phyloP scores from a whole-genome alignment of 1,140 invertebrate genomes.

The Drosophila biarmipes region DNA sequence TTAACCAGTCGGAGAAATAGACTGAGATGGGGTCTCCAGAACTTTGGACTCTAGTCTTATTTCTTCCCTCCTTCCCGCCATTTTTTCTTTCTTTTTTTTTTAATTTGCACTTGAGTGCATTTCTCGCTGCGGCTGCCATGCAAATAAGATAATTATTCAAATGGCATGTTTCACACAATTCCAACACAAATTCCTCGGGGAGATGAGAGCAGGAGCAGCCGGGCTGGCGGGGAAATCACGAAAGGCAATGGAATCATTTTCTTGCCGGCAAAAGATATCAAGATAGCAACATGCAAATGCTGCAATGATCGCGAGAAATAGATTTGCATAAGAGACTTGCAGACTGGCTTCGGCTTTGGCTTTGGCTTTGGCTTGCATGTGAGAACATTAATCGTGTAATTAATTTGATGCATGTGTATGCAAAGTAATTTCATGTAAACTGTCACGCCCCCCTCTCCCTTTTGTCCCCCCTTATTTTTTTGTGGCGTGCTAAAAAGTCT shows the following conservation, averaged over 20 bases:
- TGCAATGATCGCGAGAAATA: constrained; percentile 80
- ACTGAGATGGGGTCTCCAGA: constrained; percentile 4
- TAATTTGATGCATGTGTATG: constrained; percentile 85
- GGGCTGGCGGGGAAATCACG: constrained; percentile 44
- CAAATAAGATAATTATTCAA: constrained; percentile 85
- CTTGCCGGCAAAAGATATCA: constrained; percentile 75
- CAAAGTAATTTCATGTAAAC: constrained; percentile 85
- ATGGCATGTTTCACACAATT: constrained; percentile 84
- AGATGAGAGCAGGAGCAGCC: no score
- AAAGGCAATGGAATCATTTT: constrained; percentile 82
- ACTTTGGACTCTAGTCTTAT: constrained; percentile 45
- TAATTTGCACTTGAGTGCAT: constrained; percentile 73
- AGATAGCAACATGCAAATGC: constrained; percentile 81
- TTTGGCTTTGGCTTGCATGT: constrained; percentile 73
- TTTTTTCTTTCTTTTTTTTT: constrained; percentile 60
- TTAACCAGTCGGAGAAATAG: constrained; percentile 55
- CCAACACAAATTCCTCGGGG: constrained; percentile 71
- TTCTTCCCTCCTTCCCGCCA: neutral
- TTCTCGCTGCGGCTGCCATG: constrained; percentile 69
- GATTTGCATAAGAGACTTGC: constrained; percentile 71
- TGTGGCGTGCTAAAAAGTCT: constrained; percentile 39
- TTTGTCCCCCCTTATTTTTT: constrained; percentile 4
- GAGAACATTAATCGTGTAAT: constrained; percentile 85
- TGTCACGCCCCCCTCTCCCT: constrained; percentile 59
- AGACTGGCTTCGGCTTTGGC: no score